Evolutionary conservation across 2,113 vertebrate genomes (phyloP).

Genomic region (Corydoras maculifer): DNA sequence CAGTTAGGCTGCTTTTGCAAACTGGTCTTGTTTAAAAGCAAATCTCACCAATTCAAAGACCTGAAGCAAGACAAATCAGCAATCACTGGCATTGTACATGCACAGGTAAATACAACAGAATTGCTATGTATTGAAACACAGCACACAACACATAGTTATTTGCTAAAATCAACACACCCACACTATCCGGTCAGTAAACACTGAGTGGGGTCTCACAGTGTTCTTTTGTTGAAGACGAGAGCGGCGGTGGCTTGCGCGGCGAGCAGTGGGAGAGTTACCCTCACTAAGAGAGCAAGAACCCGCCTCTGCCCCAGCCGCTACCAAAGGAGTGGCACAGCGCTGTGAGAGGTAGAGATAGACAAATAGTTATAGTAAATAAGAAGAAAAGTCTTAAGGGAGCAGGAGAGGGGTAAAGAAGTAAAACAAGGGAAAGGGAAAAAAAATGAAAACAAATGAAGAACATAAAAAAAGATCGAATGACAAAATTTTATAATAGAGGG

Average conservation of each 20-base stretch:
- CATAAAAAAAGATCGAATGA: too few species aligned
- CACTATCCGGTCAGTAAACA: constrained; percentile 16
- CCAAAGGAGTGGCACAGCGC: constrained; percentile 44
- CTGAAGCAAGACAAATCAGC: too few species aligned
- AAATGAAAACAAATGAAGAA: background rate
- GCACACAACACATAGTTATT: too few species aligned
- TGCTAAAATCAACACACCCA: constrained; percentile 14
- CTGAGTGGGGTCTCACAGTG: constrained; percentile 23
- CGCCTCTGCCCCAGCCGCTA: constrained; percentile 43
- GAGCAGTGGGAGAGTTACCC: constrained; percentile 40
- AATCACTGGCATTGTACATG: too few species aligned
- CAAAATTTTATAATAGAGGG: too few species aligned
- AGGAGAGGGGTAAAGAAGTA: too few species aligned
- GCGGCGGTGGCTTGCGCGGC: constrained; percentile 33
- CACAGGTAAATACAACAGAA: too few species aligned
- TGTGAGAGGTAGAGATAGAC: constrained; percentile 27
- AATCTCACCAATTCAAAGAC: too few species aligned
- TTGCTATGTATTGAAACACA: too few species aligned
- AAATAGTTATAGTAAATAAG: background rate
- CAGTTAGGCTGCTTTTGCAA: too few species aligned
- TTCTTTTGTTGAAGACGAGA: constrained; percentile 29
- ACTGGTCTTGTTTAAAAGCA: too few species aligned
- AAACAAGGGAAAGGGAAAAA: background rate
- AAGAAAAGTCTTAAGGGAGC: too few species aligned
- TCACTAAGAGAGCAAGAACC: constrained; percentile 41